A percentile compares a stretch with the other conserved stretches of the same genome.
These are phyloP conservation scores for Aurelia aurita DNA, from an alignment of 30 jellyfish, hydroid and myxozoan genomes.

Conservation along the genomic window DNA sequence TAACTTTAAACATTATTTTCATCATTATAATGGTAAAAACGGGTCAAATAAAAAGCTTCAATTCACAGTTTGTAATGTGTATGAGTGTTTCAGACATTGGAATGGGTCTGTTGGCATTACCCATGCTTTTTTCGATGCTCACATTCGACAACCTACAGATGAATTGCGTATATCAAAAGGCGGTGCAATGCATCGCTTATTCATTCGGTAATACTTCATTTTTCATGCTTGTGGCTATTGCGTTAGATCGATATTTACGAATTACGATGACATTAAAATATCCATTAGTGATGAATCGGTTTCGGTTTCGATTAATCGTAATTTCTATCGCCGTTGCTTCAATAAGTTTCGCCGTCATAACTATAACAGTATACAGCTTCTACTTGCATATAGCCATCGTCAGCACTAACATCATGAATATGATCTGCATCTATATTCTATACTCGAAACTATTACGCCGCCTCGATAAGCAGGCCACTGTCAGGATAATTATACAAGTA, in stretches of 20 bases:
- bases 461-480: conserved; percentile 45
- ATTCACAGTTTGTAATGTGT: conserved; percentile 31
- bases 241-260: conserved; percentile 52
- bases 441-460: conserved; percentile 42
- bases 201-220: conserved; percentile 48
- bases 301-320: conserved; percentile 33
- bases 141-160: conserved; percentile 16
- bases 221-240: conserved; percentile 55
- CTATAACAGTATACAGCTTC: conserved; percentile 39
- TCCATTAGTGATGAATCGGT: conserved; percentile 25
- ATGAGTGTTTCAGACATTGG: conserved; percentile 61
- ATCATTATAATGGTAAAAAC: conserved; percentile 34
- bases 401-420: conserved; percentile 14
- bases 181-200: conserved; percentile 44
- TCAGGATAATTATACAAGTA: not conserved
- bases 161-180: conserved; percentile 38
- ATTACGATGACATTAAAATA: conserved; percentile 24
- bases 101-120: conserved; percentile 45
- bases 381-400: conserved; percentile 32
- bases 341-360: conserved; percentile 7
- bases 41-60: conserved; percentile 30
- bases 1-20: conserved; percentile 27
- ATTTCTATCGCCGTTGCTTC: conserved; percentile 24
- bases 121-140: conserved; percentile 36
- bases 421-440: conserved; percentile 23